phyloP scores from a whole-genome alignment of 2,797 vertebrate genomes.

The Neosilurus mollespiculum region DNA sequence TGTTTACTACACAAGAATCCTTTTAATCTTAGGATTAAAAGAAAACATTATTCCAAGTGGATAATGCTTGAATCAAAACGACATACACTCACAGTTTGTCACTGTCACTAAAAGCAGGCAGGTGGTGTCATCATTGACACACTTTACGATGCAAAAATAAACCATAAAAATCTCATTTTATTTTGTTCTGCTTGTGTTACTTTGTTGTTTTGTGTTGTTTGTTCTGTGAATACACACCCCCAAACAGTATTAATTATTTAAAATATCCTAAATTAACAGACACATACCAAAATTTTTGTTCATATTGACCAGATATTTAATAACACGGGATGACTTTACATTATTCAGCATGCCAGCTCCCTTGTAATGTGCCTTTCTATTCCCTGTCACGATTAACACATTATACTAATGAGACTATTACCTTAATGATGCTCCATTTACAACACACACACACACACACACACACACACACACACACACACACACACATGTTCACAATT shows the following conservation, averaged over 20 bases:
- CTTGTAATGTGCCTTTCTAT: neutral
- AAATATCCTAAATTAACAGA: neutral
- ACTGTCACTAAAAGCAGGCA: too few species aligned
- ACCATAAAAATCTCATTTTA: too few species aligned
- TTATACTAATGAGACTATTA: slow-evolving; percentile 29
- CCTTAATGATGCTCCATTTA: slow-evolving; percentile 14
- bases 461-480: neutral
- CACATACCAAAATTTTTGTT: slow-evolving; percentile 17
- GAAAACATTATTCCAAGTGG: too few species aligned
- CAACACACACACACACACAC: neutral
- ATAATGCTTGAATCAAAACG: too few species aligned
- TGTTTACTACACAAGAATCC: too few species aligned
- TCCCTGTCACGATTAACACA: slow-evolving; percentile 17
- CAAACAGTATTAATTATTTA: neutral
- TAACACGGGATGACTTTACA: slow-evolving; percentile 8
- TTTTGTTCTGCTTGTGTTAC: too few species aligned
- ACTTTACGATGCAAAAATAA: too few species aligned
- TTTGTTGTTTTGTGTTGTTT: neutral
- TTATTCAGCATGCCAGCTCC: slow-evolving; percentile 5
- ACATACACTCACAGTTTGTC: too few species aligned
- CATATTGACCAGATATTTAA: neutral
- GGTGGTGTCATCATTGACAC: too few species aligned
- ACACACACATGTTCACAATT: slow-evolving; percentile 40
- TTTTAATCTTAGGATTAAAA: too few species aligned
- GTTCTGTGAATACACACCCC: neutral